Conservation (phyloP, 2,113 vertebrate genomes). For the Ameiurus melas region DNA sequence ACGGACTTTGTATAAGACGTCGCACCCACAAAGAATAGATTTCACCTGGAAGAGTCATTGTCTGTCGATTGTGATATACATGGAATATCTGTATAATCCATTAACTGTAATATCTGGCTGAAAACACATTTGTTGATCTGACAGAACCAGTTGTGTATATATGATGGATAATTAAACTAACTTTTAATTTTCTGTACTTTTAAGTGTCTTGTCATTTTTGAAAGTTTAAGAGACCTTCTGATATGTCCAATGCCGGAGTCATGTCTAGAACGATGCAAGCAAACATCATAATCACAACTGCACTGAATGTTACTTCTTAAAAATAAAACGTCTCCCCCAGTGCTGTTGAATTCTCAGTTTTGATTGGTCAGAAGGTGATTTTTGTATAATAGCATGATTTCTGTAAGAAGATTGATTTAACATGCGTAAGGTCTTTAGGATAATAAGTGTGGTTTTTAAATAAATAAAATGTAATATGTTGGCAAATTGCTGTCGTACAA, state of each 20-base stretch:
- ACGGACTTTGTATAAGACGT: conserved; percentile 78
- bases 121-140: background rate
- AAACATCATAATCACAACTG: background rate
- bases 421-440: too few relatives aligned
- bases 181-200: conserved; percentile 18
- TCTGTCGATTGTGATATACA: background rate
- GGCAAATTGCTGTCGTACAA: too few relatives aligned
- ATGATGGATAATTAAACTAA: conserved; percentile 16
- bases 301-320: background rate
- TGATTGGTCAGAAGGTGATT: background rate
- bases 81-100: background rate
- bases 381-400: background rate
- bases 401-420: too few relatives aligned
- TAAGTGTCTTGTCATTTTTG: background rate
- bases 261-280: background rate
- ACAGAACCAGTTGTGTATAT: background rate
- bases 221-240: background rate
- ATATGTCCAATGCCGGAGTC: background rate
- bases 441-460: too few relatives aligned
- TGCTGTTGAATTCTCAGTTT: background rate
- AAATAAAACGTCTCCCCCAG: background rate
- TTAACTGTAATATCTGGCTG: background rate
- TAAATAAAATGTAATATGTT: too few relatives aligned
- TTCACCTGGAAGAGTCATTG: background rate
- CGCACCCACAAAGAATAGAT: background rate